Evolutionary conservation across 2,113 vertebrate species (phyloP).

Genomic region (Dromiciops gliroides): DNA sequence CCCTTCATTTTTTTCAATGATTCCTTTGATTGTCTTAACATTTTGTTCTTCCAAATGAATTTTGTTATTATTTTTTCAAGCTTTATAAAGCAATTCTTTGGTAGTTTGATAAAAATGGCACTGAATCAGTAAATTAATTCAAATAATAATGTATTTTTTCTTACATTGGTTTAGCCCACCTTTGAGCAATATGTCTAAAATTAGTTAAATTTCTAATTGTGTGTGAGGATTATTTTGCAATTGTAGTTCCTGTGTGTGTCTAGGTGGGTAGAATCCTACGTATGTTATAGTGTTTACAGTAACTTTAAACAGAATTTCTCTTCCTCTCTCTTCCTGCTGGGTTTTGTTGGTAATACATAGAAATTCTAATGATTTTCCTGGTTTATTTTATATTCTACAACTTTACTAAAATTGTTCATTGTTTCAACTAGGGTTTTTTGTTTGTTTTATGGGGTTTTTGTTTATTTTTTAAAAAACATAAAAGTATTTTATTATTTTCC

Average conservation of each 20-base stretch:
- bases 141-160: neutral
- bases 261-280: neutral
- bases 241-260: neutral
- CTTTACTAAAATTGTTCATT: neutral
- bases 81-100: neutral
- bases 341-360: neutral
- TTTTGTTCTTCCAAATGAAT: neutral
- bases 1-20: neutral
- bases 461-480: too few species aligned
- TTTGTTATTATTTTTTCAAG: too few species aligned
- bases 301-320: too few species aligned
- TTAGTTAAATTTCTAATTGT: too few species aligned
- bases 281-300: too few species aligned
- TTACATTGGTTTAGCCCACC: neutral
- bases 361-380: neutral
- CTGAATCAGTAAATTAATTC: neutral
- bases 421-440: neutral
- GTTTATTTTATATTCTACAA: neutral
- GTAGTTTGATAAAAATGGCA: neutral
- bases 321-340: neutral
- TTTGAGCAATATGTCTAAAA: neutral
- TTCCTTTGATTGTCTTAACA: neutral
- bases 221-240: neutral
- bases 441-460: too few species aligned
- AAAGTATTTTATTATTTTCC: too few species aligned